Evolutionary conservation across 2,113 vertebrate species (phyloP).

Genomic region (Manacus vitellinus): DNA sequence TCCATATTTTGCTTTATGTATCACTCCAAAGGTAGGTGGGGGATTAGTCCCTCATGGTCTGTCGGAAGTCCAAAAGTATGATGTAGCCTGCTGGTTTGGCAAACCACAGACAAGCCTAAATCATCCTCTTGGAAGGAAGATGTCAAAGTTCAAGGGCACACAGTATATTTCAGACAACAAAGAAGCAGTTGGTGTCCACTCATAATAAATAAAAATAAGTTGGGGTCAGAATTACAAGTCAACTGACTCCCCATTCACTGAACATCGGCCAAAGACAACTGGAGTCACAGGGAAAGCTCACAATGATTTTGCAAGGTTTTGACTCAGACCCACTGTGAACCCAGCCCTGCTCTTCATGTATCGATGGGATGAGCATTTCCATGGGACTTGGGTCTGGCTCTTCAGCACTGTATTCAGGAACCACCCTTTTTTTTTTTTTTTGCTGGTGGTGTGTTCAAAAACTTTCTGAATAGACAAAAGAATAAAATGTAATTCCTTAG

Average conservation of each 20-base stretch:
- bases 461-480: background rate
- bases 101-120: conserved; percentile 22
- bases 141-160: conserved; percentile 51
- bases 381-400: background rate
- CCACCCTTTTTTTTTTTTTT: background rate
- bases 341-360: background rate
- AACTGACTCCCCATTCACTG: conserved; percentile 29
- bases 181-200: conserved; percentile 55
- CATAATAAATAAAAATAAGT: conserved; percentile 63
- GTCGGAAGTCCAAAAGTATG: conserved; percentile 22
- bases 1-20: background rate
- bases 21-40: background rate
- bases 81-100: conserved; percentile 41
- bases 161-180: conserved; percentile 60
- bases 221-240: conserved; percentile 52
- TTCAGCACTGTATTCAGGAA: background rate
- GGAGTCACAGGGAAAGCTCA: conserved; percentile 33
- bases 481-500: background rate
- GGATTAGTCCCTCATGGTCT: background rate
- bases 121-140: conserved; percentile 41
- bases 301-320: conserved; percentile 16
- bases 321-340: background rate
- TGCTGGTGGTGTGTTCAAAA: background rate
- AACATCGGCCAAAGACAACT: conserved; percentile 35
- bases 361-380: background rate